A percentile compares a stretch with the other conserved stretches of the same genome.
These are phyloP conservation scores for Phania funesta DNA, from an alignment of 2,888 invertebrate genomes.

Conservation along the genomic window DNA sequence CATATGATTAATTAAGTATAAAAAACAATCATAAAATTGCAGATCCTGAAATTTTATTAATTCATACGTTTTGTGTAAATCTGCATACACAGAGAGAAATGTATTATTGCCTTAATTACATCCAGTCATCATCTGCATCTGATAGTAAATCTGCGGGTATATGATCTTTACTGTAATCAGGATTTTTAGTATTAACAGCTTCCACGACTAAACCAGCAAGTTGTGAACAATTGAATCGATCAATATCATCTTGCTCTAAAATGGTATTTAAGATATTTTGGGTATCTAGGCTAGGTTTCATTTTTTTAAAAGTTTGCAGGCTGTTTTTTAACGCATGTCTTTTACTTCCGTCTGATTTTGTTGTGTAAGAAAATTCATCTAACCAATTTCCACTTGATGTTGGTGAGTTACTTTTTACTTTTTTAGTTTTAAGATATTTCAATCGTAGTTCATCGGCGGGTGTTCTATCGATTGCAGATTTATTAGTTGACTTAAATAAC, in stretches of 20 bases:
- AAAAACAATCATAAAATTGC: slow-evolving; percentile 5
- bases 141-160: slow-evolving; percentile 47
- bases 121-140: slow-evolving; percentile 68
- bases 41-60: too few relatives aligned
- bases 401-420: not conserved
- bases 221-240: slow-evolving; percentile 44
- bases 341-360: not conserved
- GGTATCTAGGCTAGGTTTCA: not conserved
- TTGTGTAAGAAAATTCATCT: not conserved
- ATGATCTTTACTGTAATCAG: slow-evolving; percentile 50
- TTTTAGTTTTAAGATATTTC: not conserved
- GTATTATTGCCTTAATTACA: slow-evolving; percentile 19
- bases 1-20: not conserved
- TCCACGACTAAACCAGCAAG: slow-evolving; percentile 19
- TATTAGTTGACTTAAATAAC: slow-evolving; percentile 25
- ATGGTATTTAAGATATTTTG: slow-evolving; percentile 14
- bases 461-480: not conserved
- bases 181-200: slow-evolving; percentile 17
- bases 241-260: slow-evolving; percentile 7
- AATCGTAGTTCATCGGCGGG: not conserved
- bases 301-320: slow-evolving; percentile 5
- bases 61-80: slow-evolving; percentile 6
- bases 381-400: not conserved
- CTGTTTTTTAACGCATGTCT: not conserved
- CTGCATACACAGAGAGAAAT: not conserved